Percentiles rank a stretch among this genome's conserved stretches.
Evolutionary conservation across 53 echinoderm and acorn worm species (phyloP).

Genomic region (Mesocentrotus franciscanus): DNA sequence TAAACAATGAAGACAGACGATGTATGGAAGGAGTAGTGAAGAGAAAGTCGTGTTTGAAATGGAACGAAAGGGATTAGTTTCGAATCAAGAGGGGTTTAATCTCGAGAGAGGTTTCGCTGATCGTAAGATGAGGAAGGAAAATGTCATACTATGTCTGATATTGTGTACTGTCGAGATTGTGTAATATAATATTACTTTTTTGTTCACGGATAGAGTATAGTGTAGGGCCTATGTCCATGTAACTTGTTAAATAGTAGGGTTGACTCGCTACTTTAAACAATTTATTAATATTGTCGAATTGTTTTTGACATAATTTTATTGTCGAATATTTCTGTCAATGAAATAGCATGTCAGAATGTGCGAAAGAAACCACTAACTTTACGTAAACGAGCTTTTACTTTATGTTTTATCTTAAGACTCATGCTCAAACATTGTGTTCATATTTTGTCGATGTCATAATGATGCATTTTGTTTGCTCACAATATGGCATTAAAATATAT

Average conservation of each 20-base stretch:
- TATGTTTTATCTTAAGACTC: too few species aligned
- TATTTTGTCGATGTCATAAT: too few species aligned
- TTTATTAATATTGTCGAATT: too few species aligned
- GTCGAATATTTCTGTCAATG: neutral
- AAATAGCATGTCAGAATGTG: neutral
- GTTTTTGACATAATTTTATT: too few species aligned
- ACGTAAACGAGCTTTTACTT: too few species aligned
- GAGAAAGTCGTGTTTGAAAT: slow-evolving; percentile 43
- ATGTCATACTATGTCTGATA: neutral
- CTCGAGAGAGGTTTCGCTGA: neutral
- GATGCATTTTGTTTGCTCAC: too few species aligned
- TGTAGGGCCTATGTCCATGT: too few species aligned
- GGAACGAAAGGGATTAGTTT: neutral
- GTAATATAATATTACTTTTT: too few species aligned
- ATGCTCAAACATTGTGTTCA: too few species aligned
- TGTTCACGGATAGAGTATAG: too few species aligned
- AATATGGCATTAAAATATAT: neutral
- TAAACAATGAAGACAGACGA: neutral
- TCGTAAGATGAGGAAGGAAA: slow-evolving; percentile 15
- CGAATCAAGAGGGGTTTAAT: neutral
- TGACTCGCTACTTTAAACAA: too few species aligned
- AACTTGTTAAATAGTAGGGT: too few species aligned
- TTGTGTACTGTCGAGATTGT: neutral
- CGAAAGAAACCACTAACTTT: neutral
- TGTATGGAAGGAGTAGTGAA: neutral